Evolutionary conservation across 2,113 vertebrate genomes (phyloP).

Genomic region (Pituophis catenifer): DNA sequence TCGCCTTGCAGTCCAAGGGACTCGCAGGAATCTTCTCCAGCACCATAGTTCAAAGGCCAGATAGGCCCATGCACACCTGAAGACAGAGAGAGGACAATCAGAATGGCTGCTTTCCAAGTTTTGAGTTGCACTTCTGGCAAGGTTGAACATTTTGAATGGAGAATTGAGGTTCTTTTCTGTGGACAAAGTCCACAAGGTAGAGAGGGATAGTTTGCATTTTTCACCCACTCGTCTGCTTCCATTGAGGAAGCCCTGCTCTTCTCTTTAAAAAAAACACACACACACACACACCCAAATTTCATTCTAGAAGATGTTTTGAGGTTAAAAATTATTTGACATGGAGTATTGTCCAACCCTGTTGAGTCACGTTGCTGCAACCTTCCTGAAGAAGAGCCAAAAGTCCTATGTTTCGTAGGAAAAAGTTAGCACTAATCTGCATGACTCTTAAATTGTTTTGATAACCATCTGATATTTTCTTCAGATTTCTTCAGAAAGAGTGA

Average conservation of each 20-base stretch:
- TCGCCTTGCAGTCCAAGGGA: too few relatives aligned
- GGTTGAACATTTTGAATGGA: neutral
- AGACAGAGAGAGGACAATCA: neutral
- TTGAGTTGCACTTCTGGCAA: neutral
- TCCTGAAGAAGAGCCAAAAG: neutral
- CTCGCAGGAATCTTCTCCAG: too few relatives aligned
- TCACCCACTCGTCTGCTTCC: neutral
- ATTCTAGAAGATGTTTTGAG: neutral
- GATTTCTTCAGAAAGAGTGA: neutral
- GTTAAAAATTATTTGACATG: neutral
- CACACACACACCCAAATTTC: neutral
- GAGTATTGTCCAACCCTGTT: neutral
- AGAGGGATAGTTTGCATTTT: neutral
- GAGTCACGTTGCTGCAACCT: neutral
- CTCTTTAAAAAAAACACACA: too few relatives aligned
- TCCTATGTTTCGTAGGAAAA: neutral
- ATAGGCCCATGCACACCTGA: too few relatives aligned
- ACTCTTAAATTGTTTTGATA: neutral
- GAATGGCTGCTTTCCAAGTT: neutral
- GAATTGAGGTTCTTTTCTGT: neutral
- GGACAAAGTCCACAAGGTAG: neutral
- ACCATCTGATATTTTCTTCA: neutral
- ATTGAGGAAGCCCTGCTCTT: neutral
- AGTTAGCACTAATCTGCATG: neutral
- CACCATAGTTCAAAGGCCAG: too few relatives aligned